phyloP scores from a whole-genome alignment of 2,888 invertebrate species.

The Drosophila peninsularis region DNA sequence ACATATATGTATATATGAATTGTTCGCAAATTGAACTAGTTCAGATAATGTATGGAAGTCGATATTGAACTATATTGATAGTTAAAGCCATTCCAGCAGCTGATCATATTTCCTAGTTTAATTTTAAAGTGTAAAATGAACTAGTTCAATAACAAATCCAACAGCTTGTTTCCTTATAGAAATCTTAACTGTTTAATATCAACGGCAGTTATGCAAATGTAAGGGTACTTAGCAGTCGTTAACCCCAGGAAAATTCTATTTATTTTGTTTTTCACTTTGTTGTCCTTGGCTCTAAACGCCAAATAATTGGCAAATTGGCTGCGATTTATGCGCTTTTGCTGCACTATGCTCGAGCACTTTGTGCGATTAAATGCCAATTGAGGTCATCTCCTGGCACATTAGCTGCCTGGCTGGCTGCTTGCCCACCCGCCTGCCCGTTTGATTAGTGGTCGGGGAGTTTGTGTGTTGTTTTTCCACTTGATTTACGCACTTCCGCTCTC shows the following conservation, averaged over 20 bases:
- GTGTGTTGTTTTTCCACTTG: conserved; percentile 34
- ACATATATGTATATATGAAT: background rate
- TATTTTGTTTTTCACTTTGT: conserved; percentile 3
- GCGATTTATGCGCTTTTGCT: conserved; percentile 54
- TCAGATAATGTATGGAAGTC: background rate
- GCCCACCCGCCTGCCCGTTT: background rate
- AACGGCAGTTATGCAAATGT: background rate
- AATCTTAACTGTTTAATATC: too few species aligned
- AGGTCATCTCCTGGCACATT: conserved; percentile 59
- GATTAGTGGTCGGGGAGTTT: conserved; percentile 8
- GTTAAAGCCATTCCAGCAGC: background rate
- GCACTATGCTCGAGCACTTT: conserved; percentile 38
- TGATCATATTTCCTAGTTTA: too few species aligned
- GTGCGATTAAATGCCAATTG: conserved; percentile 60
- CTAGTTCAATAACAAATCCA: background rate
- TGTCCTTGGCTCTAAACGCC: conserved; percentile 41
- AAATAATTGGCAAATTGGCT: conserved; percentile 64
- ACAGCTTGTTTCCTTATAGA: background rate
- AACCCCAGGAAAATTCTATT: background rate
- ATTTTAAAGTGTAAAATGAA: background rate
- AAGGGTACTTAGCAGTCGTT: background rate
- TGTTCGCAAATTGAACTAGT: background rate
- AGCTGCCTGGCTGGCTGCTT: conserved; percentile 3
- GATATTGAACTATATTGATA: background rate
- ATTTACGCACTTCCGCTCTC: conserved; percentile 70